phyloP scores from a whole-genome alignment of 1,140 invertebrate genomes.

The Dolichoris vasculosae region DNA sequence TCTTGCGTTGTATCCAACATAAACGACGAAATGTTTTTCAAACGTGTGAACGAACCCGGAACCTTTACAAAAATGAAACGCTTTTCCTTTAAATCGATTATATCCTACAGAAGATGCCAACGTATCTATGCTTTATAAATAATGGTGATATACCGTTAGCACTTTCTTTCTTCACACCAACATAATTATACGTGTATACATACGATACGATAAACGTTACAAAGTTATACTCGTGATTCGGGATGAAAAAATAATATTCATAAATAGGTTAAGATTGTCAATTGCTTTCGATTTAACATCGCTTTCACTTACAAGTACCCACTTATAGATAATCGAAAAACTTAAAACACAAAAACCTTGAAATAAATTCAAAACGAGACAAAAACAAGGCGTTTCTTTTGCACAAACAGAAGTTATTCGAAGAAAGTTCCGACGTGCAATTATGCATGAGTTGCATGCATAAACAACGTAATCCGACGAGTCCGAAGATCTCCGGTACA shows the following conservation, averaged over 20 bases:
- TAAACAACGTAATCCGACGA: neutral
- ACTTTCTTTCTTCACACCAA: neutral
- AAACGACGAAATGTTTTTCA: no score
- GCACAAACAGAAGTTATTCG: neutral
- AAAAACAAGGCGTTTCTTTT: neutral
- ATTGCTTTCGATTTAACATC: slow-evolving; percentile 1
- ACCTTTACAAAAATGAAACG: neutral
- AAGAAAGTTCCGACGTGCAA: neutral
- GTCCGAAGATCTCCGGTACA: neutral
- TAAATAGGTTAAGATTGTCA: slow-evolving; percentile 4
- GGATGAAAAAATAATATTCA: neutral
- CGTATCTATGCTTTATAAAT: neutral
- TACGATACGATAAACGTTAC: neutral
- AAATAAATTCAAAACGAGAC: no score
- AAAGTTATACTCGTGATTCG: neutral
- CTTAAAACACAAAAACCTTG: neutral
- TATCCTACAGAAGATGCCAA: neutral
- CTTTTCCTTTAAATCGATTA: neutral
- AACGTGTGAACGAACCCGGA: neutral
- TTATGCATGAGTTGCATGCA: neutral
- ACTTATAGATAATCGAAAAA: neutral
- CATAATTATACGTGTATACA: neutral
- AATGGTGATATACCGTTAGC: neutral
- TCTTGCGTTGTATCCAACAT: no score
- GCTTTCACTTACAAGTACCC: neutral